Evolutionary conservation across 1,140 invertebrate species (phyloP), one percentile per base, ranked within the genome.

Genomic region (Stegodyphus dumicola): DNA sequence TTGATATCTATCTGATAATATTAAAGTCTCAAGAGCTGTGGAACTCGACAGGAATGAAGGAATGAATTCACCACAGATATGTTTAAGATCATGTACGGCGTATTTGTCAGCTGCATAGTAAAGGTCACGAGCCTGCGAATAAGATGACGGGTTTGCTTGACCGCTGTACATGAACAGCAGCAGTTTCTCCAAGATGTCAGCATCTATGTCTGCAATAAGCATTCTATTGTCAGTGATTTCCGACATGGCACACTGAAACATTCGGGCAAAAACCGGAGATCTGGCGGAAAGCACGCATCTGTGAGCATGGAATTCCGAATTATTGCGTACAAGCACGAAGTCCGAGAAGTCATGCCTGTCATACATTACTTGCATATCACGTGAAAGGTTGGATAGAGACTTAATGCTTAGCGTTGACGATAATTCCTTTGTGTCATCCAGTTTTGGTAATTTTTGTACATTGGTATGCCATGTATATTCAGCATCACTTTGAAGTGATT

Each of bases 191-290:
- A 66, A n/a, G 7, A 17, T 17, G 6, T 11, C 11, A 11, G 7
- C 65, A 17, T 7, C 7, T 7, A 75, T 15, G 51, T 83, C 80
- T 15, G 11, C 53, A n/a, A 83, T 83, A 6, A 52, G 49, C n/a
- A 83, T 11, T n/a, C n/a, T 11, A 6, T 66, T 83, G 6, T 17
- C 60, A 7, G n/a, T 11, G 10, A 65, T 86, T 64, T 87, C 87
- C 18, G 70, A 84, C 17, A 88, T 89, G 48, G 89, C 87, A 17
- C 86, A 78, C 56, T 88, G 87, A 15, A 91, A 87, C 90, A 91
- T 91, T 9, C 88, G 89, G 9, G 77, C 71, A 77, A 91, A 91
- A 13, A 91, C 90, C 9, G 89, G 89, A 17, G 90, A 91, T 9
- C 90, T 88, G 52, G 90, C 88, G 0, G 88, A 87, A 13, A 91